Evolutionary conservation across 1,140 invertebrate genomes (phyloP).

Genomic region (Whitmania pigra): DNA sequence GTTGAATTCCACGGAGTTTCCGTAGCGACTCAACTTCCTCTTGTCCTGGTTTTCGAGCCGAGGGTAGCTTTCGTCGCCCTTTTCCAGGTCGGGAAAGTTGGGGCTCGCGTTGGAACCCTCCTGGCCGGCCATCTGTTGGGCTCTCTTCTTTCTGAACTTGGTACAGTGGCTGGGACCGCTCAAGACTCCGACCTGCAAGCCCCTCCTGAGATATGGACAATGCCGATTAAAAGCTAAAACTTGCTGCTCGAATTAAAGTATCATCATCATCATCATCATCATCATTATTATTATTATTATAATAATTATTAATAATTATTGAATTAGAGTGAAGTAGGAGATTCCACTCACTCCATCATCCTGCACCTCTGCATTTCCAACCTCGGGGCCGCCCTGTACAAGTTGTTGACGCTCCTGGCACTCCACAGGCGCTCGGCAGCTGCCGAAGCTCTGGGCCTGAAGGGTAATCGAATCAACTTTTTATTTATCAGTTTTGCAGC

Average conservation of each 20-base stretch:
- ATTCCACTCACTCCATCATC: conserved; percentile 53
- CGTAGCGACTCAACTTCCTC: too few species aligned
- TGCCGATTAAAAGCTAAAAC: not conserved
- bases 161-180: conserved; percentile 21
- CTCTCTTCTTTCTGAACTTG: not conserved
- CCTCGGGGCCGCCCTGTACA: conserved; percentile 45
- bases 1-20: too few species aligned
- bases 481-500: too few species aligned
- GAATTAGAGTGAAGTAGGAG: not conserved
- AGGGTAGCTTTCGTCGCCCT: too few species aligned
- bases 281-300: not conserved
- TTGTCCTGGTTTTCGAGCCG: too few species aligned
- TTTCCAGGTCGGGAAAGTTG: too few species aligned
- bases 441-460: conserved; percentile 54
- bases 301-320: not conserved
- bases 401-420: conserved; percentile 39
- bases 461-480: not conserved
- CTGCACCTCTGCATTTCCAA: conserved; percentile 72
- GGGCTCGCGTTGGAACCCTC: not conserved
- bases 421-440: conserved; percentile 74
- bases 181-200: conserved; percentile 19
- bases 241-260: not conserved
- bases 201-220: conserved; percentile 10
- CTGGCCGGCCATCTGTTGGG: not conserved
- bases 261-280: not conserved